A percentile compares a stretch with the other conserved stretches of the same genome.
These are phyloP conservation scores for Hylomyscus alleni DNA, from an alignment of 2,797 vertebrate genomes.

Conservation along the genomic window DNA sequence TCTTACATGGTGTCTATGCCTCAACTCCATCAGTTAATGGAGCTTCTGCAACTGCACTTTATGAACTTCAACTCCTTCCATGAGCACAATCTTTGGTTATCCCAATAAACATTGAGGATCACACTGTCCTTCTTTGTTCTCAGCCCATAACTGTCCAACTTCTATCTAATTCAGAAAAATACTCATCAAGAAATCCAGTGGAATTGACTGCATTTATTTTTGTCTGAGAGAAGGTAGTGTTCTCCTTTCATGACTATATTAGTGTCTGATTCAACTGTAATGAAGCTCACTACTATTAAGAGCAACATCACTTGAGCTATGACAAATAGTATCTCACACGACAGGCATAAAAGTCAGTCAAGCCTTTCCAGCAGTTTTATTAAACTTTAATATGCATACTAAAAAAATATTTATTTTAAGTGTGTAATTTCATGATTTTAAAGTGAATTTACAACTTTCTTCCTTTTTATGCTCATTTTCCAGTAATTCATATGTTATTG, in stretches of 20 bases:
- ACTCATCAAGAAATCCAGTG: too few relatives aligned
- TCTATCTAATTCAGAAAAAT: too few relatives aligned
- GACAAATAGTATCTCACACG: not conserved
- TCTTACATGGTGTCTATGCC: too few relatives aligned
- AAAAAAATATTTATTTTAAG: not conserved
- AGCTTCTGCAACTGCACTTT: too few relatives aligned
- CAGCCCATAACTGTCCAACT: too few relatives aligned
- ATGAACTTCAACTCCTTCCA: too few relatives aligned
- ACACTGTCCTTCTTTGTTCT: too few relatives aligned
- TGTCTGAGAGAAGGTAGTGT: not conserved
- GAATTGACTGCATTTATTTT: too few relatives aligned
- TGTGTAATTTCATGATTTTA: not conserved
- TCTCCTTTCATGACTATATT: not conserved
- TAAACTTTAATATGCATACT: not conserved
- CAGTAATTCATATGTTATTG: not conserved
- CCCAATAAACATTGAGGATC: too few relatives aligned
- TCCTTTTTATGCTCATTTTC: not conserved
- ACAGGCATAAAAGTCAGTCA: not conserved
- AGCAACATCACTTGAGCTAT: not conserved
- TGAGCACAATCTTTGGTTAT: too few relatives aligned
- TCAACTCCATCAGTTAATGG: too few relatives aligned
- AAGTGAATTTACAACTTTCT: not conserved
- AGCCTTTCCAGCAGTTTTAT: not conserved
- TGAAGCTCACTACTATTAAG: not conserved
- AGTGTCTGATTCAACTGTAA: not conserved